phyloP scores from a whole-genome alignment of 2,888 invertebrate species.

The Orchesella flavescens region DNA sequence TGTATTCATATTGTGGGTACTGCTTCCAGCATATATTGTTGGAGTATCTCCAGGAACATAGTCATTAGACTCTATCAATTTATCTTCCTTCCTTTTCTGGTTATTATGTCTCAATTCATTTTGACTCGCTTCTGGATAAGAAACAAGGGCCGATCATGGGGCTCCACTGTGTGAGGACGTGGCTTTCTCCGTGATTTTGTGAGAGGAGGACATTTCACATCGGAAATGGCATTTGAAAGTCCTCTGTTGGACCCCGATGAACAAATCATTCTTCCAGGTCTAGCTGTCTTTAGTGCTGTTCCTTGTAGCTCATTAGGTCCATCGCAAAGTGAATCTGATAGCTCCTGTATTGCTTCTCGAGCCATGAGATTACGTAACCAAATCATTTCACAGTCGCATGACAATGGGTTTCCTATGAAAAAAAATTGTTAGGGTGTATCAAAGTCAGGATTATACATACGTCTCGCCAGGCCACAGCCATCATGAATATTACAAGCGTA shows the following conservation, averaged over 20 bases:
- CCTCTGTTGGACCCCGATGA: constrained; percentile 52
- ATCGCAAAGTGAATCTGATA: constrained; percentile 70
- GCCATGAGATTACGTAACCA: constrained; percentile 81
- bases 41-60: constrained; percentile 79
- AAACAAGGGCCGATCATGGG: constrained; percentile 67
- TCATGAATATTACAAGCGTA: not conserved
- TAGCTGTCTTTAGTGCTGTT: constrained; percentile 69
- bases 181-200: constrained; percentile 66
- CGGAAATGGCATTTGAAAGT: constrained; percentile 50
- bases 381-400: constrained; percentile 86
- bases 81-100: constrained; percentile 64
- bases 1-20: constrained; percentile 55
- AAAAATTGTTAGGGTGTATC: constrained; percentile 1
- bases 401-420: constrained; percentile 84
- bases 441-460: not conserved
- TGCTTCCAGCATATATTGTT: constrained; percentile 77
- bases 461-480: not conserved
- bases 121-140: constrained; percentile 49
- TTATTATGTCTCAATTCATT: constrained; percentile 63
- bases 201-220: constrained; percentile 65
- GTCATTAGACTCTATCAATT: constrained; percentile 73
- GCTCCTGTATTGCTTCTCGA: constrained; percentile 68
- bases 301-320: constrained; percentile 71
- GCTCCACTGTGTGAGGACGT: constrained; percentile 55
- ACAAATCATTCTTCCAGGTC: constrained; percentile 70